Evolutionary conservation across 2,113 vertebrate species (phyloP), one percentile per base, ranked within the genome.

Genomic region (Pachyramphus minor): DNA sequence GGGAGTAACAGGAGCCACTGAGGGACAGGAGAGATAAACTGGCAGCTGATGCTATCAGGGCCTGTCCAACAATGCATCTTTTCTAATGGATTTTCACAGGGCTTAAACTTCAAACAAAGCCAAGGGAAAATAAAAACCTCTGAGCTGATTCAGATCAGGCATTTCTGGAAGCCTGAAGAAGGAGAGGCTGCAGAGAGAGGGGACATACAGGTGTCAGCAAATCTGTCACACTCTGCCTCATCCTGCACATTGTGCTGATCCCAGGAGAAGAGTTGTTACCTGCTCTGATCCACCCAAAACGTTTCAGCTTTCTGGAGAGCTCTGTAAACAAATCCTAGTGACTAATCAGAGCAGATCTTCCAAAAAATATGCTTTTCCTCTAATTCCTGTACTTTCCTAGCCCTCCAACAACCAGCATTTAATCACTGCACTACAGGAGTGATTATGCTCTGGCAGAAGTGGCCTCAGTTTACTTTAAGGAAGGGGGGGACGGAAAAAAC

Each of bases 1-100:
- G 92, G 94, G 93, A 96, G 96, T 92, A 98, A 98, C 31, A 42
- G 87, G 97, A 98, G 97, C 96, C 80, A 55, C 94, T 42, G 41
- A 20, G 21, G 4, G 17, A 94, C 95, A 80, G 31, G 52, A 96
- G 55, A 96, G 91, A 95, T 92, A 96, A 97, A 96, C 93, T 73
- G 96, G 95, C 93, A 93, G 95, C 95, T 78, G 95, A 97, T 97
- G 95, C 93, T 95, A 94, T 96, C 69, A 1, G 75, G 81, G 89
- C 78, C 81, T 42, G 69, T 11, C 49, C 66, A 75, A 97, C 92
- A 97, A 96, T 76, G 78, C 62, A 45, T 63, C 95, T 95, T 97
- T 96, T 90, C 87, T 94, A 41, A 72, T 13, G 41, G 77, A 89
- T 88, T 96, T 90, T 81, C 79, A 91, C 84, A 90, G 88, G 91